Conservation (phyloP, 2,888 invertebrate genomes). For the Heliconius sara region DNA sequence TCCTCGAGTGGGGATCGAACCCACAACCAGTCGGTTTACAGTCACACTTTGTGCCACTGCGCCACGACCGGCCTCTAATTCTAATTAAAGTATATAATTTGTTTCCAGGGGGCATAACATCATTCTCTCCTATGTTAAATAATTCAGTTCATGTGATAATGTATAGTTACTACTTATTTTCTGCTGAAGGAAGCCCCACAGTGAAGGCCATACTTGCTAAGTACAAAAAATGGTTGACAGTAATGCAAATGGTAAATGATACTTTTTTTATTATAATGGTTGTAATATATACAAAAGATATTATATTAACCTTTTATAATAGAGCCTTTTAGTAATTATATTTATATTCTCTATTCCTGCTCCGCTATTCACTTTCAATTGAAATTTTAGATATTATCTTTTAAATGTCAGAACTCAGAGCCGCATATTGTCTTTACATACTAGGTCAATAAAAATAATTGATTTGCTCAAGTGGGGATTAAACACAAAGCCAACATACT, state of each 20-base stretch:
- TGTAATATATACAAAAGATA: not conserved
- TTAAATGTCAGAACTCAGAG: not conserved
- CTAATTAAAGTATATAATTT: not conserved
- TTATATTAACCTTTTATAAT: not conserved
- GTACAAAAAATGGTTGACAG: constrained; percentile 85
- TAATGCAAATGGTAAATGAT: constrained; percentile 86
- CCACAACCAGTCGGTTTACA: too few species aligned
- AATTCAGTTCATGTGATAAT: constrained; percentile 88
- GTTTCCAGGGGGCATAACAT: constrained; percentile 85
- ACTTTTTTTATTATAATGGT: not conserved
- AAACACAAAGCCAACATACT: not conserved
- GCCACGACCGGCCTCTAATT: too few species aligned
- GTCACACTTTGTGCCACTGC: too few species aligned
- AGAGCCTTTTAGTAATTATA: too few species aligned
- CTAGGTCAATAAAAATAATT: not conserved
- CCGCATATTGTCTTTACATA: not conserved
- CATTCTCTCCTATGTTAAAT: constrained; percentile 87
- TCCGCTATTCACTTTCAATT: not conserved
- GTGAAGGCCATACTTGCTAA: constrained; percentile 82
- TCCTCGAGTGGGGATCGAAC: too few species aligned
- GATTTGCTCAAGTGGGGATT: not conserved
- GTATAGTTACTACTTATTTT: constrained; percentile 89
- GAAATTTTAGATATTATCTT: not conserved
- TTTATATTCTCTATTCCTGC: not conserved
- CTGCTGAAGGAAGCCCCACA: constrained; percentile 85